phyloP scores from a whole-genome alignment of 2,113 vertebrate species.

The Bettongia penicillata region DNA sequence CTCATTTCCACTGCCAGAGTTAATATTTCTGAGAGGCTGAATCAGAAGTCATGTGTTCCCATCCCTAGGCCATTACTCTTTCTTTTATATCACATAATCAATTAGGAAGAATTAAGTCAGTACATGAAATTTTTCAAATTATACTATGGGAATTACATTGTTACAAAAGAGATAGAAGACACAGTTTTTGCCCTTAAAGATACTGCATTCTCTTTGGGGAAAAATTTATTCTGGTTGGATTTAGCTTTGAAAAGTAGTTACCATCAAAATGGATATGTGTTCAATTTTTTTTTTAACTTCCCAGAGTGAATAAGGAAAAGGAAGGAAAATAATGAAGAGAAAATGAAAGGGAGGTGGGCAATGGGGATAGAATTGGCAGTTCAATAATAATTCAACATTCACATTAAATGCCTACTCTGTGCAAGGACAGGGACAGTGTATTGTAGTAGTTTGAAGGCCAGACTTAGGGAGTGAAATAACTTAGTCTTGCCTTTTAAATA shows the following conservation, averaged over 20 bases:
- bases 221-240: not conserved
- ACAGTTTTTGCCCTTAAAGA: not conserved
- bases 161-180: not conserved
- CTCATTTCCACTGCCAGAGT: not conserved
- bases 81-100: not conserved
- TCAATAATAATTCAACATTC: not conserved
- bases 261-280: not conserved
- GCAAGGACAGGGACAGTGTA: not conserved
- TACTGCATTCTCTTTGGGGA: not conserved
- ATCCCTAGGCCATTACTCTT: not conserved
- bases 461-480: not conserved
- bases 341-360: not conserved
- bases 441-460: not conserved
- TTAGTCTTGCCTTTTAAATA: not conserved
- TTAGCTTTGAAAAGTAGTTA: not conserved
- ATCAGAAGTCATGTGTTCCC: not conserved
- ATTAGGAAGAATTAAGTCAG: not conserved
- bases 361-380: not conserved
- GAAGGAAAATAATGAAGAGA: not conserved
- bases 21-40: not conserved
- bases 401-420: not conserved
- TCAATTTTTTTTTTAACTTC: not conserved
- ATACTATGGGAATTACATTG: not conserved
- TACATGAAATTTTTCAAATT: not conserved
- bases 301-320: not conserved